Evolutionary conservation across 2,113 vertebrate genomes (phyloP), one percentile per base, ranked within the genome.

Genomic region (Vicugna pacos): DNA sequence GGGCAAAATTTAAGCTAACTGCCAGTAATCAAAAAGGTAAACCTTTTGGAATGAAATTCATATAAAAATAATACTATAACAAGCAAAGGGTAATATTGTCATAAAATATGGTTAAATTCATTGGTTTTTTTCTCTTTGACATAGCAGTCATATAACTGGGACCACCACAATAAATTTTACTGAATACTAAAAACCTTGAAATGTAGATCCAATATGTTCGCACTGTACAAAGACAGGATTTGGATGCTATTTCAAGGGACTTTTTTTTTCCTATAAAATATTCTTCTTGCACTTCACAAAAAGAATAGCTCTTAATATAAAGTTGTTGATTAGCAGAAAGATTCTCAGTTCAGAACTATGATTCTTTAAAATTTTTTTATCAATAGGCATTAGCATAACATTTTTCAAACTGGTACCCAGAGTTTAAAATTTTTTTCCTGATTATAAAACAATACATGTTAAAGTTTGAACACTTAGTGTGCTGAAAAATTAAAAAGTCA

Each of bases 341-440:
- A 70, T n/a, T 42, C 52, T 60, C 42, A 50, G 8, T 76, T 89
- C 70, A 52, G 5, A 30, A 6, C 26, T 84, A 12, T 82, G 50
- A 76, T 48, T 62, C 8, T 73, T 32, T 56, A 16, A 56, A 73
- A 42, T 42, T 35, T 64, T 96, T 91, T 86, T 90, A 90, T 91
- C 42, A 75, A n/a, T 4, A 67, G 28, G 38, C 6, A 6, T 54
- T 80, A 81, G 16, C 20, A 42, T 96, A 24, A 60, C 6, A 73
- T 20, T 85, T 93, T 93, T 93, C 56, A 93, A 52, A 46, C 67
- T 90, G 48, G 13, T 54, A 62, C 50, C 12, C 26, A 65, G 2
- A 35, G 19, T 56, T 88, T 38, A 90, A 20, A 0, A 3, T 50
- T 50, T 79, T n/a, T 32, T 42, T 10, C n/a, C 20, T 70, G 17